Evolutionary conservation across 1,140 invertebrate genomes (phyloP).

Genomic region (Chlorops oryzae): DNA sequence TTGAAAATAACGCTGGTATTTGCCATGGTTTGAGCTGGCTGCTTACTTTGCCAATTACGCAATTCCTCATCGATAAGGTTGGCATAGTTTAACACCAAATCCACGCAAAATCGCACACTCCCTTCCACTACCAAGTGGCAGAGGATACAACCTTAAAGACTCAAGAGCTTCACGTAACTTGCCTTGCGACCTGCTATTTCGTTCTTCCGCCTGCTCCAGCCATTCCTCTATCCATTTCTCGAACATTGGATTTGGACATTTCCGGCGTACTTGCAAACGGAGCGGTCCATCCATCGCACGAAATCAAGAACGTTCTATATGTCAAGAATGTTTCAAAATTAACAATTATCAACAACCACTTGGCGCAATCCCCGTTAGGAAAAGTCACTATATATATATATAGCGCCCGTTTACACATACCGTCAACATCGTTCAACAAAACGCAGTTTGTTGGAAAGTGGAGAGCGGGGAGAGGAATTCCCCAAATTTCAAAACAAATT

Average conservation of each 20-base stretch:
- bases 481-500: too few relatives aligned
- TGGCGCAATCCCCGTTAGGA: too few relatives aligned
- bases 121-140: constrained; percentile 67
- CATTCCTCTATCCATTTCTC: constrained; percentile 77
- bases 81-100: constrained; percentile 77
- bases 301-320: too few relatives aligned
- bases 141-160: constrained; percentile 74
- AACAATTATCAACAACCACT: too few relatives aligned
- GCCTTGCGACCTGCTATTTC: constrained; percentile 62
- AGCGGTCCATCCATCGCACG: too few relatives aligned
- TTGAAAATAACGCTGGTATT: constrained; percentile 18
- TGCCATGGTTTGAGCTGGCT: constrained; percentile 5
- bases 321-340: too few relatives aligned
- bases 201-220: constrained; percentile 64
- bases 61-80: constrained; percentile 70
- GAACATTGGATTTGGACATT: constrained; percentile 76
- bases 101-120: constrained; percentile 81
- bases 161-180: constrained; percentile 68
- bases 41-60: constrained; percentile 27
- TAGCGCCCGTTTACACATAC: too few relatives aligned
- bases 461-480: too few relatives aligned
- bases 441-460: too few relatives aligned
- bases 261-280: constrained; percentile 52
- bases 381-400: too few relatives aligned
- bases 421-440: too few relatives aligned